Conservation (phyloP, 2,888 invertebrate species). For the Elegia similella region DNA sequence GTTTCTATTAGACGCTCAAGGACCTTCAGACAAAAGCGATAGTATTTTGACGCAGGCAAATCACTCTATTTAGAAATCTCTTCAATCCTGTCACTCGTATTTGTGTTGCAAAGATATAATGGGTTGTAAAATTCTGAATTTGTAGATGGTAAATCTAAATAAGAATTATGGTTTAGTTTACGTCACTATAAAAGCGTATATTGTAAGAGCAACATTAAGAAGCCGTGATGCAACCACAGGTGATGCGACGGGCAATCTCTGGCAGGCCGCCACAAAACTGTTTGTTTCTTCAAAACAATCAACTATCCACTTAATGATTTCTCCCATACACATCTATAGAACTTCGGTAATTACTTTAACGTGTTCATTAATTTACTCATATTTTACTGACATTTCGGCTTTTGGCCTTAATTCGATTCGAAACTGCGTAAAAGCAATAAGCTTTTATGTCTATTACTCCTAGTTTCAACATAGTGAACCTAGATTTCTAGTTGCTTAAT, state of each 20-base stretch:
- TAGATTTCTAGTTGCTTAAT: constrained; percentile 1
- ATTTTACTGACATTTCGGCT: neutral
- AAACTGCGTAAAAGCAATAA: neutral
- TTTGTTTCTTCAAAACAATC: constrained; percentile 14
- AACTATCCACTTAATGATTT: neutral
- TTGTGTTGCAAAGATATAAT: neutral
- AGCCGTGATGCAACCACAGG: constrained; percentile 12
- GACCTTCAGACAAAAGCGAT: neutral
- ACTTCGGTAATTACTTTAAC: neutral
- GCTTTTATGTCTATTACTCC: neutral
- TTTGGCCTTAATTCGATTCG: neutral
- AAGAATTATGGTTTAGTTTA: neutral
- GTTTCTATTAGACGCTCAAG: constrained; percentile 6
- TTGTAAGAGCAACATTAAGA: constrained; percentile 5
- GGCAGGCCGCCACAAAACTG: constrained; percentile 9
- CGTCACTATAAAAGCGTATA: constrained; percentile 1
- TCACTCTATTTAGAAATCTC: neutral
- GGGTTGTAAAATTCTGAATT: neutral
- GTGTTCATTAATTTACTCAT: neutral
- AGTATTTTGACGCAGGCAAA: neutral
- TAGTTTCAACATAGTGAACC: neutral
- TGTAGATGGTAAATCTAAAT: neutral
- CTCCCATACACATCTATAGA: neutral
- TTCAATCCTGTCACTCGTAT: neutral
- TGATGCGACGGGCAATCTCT: constrained; percentile 14